phyloP scores from a whole-genome alignment of 2,797 vertebrate species.

The Macropodus opercularis region DNA sequence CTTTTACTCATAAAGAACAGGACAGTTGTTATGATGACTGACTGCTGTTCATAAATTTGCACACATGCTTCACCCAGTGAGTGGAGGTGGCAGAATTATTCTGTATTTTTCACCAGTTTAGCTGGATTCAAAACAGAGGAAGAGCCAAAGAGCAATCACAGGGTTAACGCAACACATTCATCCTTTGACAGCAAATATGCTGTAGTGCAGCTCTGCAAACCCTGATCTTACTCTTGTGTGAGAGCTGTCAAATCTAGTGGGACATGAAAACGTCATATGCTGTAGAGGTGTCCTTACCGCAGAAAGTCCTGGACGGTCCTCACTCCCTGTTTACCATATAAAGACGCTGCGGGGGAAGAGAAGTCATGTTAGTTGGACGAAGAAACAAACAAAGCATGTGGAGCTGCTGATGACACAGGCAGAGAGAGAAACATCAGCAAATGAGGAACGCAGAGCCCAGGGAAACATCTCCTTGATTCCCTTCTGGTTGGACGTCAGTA shows the following conservation, averaged over 20 bases:
- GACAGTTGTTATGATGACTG: too few species aligned
- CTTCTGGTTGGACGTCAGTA: constrained; percentile 29
- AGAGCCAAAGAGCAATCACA: neutral
- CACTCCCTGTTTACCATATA: constrained; percentile 69
- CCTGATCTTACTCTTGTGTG: constrained; percentile 31
- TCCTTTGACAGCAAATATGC: too few species aligned
- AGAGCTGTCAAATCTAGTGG: too few species aligned
- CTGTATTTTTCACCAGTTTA: too few species aligned
- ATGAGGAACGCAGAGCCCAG: constrained; percentile 7
- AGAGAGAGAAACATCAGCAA: constrained; percentile 8
- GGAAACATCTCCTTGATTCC: constrained; percentile 7
- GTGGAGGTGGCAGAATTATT: too few species aligned
- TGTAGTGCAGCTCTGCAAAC: too few species aligned
- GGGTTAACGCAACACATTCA: neutral
- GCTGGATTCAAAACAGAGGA: too few species aligned
- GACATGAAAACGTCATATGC: constrained; percentile 16
- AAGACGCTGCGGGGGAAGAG: constrained; percentile 72
- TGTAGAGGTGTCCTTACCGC: constrained; percentile 77
- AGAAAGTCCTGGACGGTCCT: constrained; percentile 78
- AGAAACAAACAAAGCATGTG: neutral
- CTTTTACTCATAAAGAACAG: too few species aligned
- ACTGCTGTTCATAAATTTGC: too few species aligned
- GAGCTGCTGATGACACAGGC: constrained; percentile 9
- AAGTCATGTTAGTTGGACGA: constrained; percentile 16
- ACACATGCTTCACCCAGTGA: too few species aligned